phyloP scores from a whole-genome alignment of 2,888 invertebrate genomes.

The Drosophila paramelanica region DNA sequence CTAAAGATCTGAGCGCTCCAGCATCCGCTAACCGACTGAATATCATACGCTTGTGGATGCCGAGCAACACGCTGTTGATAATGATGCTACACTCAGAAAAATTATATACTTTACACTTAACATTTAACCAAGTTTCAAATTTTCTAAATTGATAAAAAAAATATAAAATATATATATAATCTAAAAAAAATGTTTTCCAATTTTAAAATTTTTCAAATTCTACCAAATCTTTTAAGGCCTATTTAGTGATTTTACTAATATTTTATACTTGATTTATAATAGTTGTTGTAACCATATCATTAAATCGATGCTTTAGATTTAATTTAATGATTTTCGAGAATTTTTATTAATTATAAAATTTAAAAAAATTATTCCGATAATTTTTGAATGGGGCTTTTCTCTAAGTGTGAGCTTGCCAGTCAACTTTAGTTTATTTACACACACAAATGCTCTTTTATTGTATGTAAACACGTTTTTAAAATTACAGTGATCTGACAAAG shows the following conservation, averaged over 20 bases:
- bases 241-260: background rate
- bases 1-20: slow-evolving; percentile 4
- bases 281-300: no score
- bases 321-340: no score
- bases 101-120: background rate
- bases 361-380: no score
- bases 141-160: no score
- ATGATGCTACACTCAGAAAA: slow-evolving; percentile 6
- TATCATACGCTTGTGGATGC: background rate
- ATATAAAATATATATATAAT: no score
- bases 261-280: background rate
- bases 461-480: background rate
- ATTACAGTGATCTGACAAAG: background rate
- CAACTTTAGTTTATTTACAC: background rate
- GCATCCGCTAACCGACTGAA: slow-evolving; percentile 21
- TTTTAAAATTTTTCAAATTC: no score
- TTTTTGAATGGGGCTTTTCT: background rate
- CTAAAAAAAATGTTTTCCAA: no score
- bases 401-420: background rate
- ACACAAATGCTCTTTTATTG: background rate
- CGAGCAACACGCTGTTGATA: background rate
- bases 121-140: no score
- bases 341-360: no score
- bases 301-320: no score
- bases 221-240: no score